Percentiles rank a stretch among this genome's conserved stretches.
phyloP scores from a whole-genome alignment of 1,140 invertebrate genomes.

The Aphelenchoides avenae region DNA sequence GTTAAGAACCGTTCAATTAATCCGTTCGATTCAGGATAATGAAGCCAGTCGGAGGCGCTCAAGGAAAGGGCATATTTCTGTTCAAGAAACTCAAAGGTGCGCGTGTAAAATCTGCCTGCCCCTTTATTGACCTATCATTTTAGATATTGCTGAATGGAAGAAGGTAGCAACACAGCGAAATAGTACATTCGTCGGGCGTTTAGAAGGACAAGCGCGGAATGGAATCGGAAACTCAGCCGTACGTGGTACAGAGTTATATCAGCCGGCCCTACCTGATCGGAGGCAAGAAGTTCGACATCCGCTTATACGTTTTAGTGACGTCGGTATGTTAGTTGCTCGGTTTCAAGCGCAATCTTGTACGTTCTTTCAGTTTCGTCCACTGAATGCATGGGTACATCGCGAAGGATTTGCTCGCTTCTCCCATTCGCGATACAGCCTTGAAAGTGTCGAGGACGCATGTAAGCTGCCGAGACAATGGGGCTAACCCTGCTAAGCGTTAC shows the following conservation, averaged over 20 bases:
- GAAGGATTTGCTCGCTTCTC: slow-evolving; percentile 64
- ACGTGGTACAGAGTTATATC: slow-evolving; percentile 51
- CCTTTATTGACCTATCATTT: too few species aligned
- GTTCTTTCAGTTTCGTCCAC: slow-evolving; percentile 62
- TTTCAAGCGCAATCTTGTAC: slow-evolving; percentile 31
- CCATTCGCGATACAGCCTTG: slow-evolving; percentile 62
- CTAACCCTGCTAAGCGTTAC: slow-evolving; percentile 1
- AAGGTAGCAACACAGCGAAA: slow-evolving; percentile 53
- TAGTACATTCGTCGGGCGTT: too few species aligned
- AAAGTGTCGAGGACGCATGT: slow-evolving; percentile 63
- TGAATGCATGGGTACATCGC: slow-evolving; percentile 63
- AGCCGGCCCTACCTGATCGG: slow-evolving; percentile 64
- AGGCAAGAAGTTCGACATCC: slow-evolving; percentile 64
- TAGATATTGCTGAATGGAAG: slow-evolving; percentile 65
- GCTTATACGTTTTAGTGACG: slow-evolving; percentile 63
- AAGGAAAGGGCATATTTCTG: slow-evolving; percentile 64
- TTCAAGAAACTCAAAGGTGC: slow-evolving; percentile 63
- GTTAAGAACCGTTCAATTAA: slow-evolving; percentile 2
- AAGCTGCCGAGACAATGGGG: too few species aligned
- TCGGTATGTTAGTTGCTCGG: slow-evolving; percentile 53
- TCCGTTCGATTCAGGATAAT: slow-evolving; percentile 62
- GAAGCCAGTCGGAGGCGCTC: slow-evolving; percentile 64
- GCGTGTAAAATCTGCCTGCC: too few species aligned
- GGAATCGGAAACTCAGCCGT: slow-evolving; percentile 38
- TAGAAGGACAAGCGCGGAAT: slow-evolving; percentile 23